Percentiles rank a stretch among this genome's conserved stretches.
Conservation (phyloP, 2,888 invertebrate species). For the Synergus japonicus region DNA sequence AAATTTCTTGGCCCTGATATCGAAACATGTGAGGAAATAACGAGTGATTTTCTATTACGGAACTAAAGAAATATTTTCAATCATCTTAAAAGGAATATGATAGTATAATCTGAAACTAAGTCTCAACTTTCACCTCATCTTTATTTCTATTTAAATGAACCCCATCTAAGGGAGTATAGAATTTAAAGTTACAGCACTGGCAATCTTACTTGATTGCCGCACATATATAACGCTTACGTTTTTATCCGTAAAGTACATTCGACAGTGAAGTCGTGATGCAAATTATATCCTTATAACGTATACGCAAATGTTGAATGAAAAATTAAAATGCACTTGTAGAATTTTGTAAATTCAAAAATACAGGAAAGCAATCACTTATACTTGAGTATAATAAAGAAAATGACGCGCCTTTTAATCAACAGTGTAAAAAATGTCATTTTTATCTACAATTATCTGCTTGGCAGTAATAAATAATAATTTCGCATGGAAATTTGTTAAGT, state of each 20-base stretch:
- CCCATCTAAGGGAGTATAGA: constrained; percentile 37
- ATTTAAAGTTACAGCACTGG: constrained; percentile 36
- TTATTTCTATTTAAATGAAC: constrained; percentile 34
- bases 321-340: constrained; percentile 26
- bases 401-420: constrained; percentile 9
- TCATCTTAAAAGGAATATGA: constrained; percentile 5
- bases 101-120: constrained; percentile 33
- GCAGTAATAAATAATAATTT: neutral
- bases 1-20: too few relatives aligned
- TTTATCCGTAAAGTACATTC: constrained; percentile 25
- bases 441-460: neutral
- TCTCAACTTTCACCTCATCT: constrained; percentile 32
- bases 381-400: neutral
- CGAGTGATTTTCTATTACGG: neutral
- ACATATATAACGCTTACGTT: constrained; percentile 29
- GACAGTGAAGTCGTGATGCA: constrained; percentile 30
- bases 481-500: neutral
- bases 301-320: constrained; percentile 21
- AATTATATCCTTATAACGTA: constrained; percentile 35
- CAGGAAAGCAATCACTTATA: constrained; percentile 3
- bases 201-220: constrained; percentile 37
- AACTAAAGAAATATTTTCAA: neutral
- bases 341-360: constrained; percentile 17
- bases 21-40: too few relatives aligned
- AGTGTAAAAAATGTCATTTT: neutral